A percentile compares a stretch with the other conserved stretches of the same genome.
Conservation (phyloP, 2,113 vertebrate species). For the Varanus komodoensis region DNA sequence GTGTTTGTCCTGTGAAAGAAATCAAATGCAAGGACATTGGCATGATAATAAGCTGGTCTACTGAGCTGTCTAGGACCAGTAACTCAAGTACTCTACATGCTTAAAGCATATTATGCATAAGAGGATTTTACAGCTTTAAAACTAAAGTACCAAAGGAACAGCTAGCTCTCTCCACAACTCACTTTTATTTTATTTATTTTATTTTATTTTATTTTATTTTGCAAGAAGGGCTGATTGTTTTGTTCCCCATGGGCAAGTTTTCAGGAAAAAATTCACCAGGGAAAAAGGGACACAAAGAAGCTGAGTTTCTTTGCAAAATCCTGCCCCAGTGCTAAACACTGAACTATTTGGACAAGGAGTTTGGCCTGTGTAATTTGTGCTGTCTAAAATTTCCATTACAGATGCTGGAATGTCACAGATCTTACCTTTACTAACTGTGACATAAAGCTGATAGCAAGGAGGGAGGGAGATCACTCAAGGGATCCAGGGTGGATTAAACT, state of each 20-base stretch:
- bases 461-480: slow-evolving; percentile 7
- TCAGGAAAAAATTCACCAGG: not conserved
- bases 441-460: slow-evolving; percentile 16
- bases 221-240: not conserved
- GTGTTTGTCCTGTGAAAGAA: not conserved
- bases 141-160: not conserved
- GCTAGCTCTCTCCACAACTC: too few relatives aligned
- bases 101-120: not conserved
- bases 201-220: too few relatives aligned
- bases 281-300: not conserved
- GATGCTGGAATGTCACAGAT: slow-evolving; percentile 11
- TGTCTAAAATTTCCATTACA: slow-evolving; percentile 20
- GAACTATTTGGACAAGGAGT: slow-evolving; percentile 1
- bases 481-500: slow-evolving; percentile 7
- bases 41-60: not conserved
- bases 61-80: not conserved
- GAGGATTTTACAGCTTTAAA: not conserved
- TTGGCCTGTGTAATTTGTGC: not conserved
- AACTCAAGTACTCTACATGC: not conserved
- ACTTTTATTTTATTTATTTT: too few relatives aligned
- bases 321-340: not conserved
- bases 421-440: slow-evolving; percentile 1
- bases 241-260: not conserved
- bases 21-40: not conserved
- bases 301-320: not conserved